Evolutionary conservation across 2,888 invertebrate species (phyloP).

Genomic region (Eristalis tenax): DNA sequence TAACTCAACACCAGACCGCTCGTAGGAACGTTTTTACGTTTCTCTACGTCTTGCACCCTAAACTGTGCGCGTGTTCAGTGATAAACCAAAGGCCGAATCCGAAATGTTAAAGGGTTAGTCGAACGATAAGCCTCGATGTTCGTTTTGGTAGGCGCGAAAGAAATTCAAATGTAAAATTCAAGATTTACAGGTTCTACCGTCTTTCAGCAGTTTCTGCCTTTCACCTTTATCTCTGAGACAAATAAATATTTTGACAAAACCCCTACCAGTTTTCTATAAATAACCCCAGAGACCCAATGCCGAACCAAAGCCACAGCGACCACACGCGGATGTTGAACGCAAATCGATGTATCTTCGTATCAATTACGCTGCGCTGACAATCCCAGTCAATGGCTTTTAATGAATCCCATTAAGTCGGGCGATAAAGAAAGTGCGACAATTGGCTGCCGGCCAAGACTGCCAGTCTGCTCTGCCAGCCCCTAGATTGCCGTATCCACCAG

Average conservation of each 20-base stretch:
- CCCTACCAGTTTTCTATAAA: conserved; percentile 15
- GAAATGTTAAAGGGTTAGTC: conserved; percentile 25
- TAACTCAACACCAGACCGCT: too few relatives aligned
- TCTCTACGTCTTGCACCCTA: not conserved
- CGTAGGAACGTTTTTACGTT: not conserved
- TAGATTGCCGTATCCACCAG: not conserved
- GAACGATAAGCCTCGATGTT: not conserved
- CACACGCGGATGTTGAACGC: not conserved
- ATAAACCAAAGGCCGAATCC: conserved; percentile 7
- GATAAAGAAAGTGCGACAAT: conserved; percentile 39
- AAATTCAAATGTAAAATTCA: conserved; percentile 34
- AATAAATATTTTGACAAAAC: conserved; percentile 19
- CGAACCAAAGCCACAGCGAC: too few relatives aligned
- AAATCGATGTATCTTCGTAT: not conserved
- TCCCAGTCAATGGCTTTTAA: not conserved
- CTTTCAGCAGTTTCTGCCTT: conserved; percentile 9
- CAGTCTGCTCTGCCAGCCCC: not conserved
- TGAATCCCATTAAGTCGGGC: not conserved
- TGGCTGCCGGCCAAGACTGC: conserved; percentile 25
- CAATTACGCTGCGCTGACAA: not conserved
- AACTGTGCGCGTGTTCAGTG: not conserved
- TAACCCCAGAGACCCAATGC: not conserved
- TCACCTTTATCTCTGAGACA: conserved; percentile 27
- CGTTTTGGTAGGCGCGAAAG: not conserved
- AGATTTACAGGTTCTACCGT: conserved; percentile 58